Evolutionary conservation across 2,797 vertebrate species (phyloP).

Genomic region (Takifugu ocellatus): DNA sequence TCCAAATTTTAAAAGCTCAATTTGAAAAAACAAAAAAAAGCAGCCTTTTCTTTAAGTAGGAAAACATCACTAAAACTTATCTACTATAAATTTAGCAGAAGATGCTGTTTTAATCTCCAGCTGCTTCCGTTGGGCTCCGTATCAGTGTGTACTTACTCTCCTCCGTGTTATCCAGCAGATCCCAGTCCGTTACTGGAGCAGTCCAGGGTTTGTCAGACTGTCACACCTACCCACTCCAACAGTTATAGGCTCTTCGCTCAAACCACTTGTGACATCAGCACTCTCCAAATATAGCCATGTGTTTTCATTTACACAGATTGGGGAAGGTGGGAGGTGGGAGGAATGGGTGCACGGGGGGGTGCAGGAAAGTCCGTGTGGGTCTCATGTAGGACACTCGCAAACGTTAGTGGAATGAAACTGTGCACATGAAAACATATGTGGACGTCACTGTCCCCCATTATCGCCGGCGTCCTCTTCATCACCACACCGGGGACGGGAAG

Average conservation of each 20-base stretch:
- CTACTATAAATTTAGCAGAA: neutral
- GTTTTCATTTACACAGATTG: conserved; percentile 59
- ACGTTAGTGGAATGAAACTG: conserved; percentile 4
- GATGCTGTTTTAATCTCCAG: neutral
- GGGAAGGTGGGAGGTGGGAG: neutral
- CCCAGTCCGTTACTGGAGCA: conserved; percentile 43
- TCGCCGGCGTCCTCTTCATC: conserved; percentile 38
- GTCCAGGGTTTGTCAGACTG: conserved; percentile 54
- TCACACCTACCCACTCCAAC: conserved; percentile 53
- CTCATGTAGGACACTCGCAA: conserved; percentile 20
- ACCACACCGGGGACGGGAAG: conserved; percentile 32
- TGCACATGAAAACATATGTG: conserved; percentile 16
- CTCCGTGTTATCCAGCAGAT: conserved; percentile 41
- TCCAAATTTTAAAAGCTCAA: too few relatives aligned
- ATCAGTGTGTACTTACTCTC: conserved; percentile 53
- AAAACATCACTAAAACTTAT: neutral
- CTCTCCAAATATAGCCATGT: conserved; percentile 77
- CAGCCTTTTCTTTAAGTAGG: neutral
- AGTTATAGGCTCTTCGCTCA: conserved; percentile 74
- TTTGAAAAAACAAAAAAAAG: too few relatives aligned
- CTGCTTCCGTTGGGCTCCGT: neutral
- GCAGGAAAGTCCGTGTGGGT: conserved; percentile 10
- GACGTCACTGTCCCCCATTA: conserved; percentile 24
- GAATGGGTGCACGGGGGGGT: conserved; percentile 9
- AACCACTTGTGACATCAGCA: conserved; percentile 80